Evolutionary conservation across 2,113 vertebrate species (phyloP), one percentile per base, ranked within the genome.

Genomic region (Bos taurus): DNA sequence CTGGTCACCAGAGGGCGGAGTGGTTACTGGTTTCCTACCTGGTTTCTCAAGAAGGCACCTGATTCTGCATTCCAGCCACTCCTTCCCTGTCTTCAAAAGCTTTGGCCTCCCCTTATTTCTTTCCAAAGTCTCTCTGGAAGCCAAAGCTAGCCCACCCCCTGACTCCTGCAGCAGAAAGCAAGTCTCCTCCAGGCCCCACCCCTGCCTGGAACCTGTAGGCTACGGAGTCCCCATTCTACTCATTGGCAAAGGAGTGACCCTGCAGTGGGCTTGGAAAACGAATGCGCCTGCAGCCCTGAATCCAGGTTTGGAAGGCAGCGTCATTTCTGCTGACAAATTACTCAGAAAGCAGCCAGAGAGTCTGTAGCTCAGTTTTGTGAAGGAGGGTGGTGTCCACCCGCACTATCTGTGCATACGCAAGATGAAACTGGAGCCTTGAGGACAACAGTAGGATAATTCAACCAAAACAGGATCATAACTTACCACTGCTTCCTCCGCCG

Each of bases 201-300:
- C 23, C 30, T 7, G 21, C 33, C 30, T 0, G 5, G 36, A 89
- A 46, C 33, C 78, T 5, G 4, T 21, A 43, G 36, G 19, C 36
- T 64, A 19, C 25, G 0, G 52, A 81, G 86, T 85, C 33, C 23
- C 12, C 11, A 15, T 26, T 6, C 57, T 7, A 4, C 54, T 96
- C 90, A 96, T 17, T 95, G 85, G 82, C 60, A 74, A 95, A 96
- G 26, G 28, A 88, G 52, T 14, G 33, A 36, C 19, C 46, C 48
- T 6, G 19, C 0, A 3, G 26, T 15, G 33, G 50, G 30, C 25
- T 62, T 16, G 54, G 30, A 83, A 36, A n/a, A 64, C 7, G 1
- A 78, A 15, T 12, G 46, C 67, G 46, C 67, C 25, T 0, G 80
- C 16, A 12, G 48, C 30, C 10, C n/a, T 2, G 17, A 64, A 28